A percentile compares a stretch with the other conserved stretches of the same genome.
phyloP scores from a whole-genome alignment of 2,888 invertebrate species.

The Ametastegia equiseti region DNA sequence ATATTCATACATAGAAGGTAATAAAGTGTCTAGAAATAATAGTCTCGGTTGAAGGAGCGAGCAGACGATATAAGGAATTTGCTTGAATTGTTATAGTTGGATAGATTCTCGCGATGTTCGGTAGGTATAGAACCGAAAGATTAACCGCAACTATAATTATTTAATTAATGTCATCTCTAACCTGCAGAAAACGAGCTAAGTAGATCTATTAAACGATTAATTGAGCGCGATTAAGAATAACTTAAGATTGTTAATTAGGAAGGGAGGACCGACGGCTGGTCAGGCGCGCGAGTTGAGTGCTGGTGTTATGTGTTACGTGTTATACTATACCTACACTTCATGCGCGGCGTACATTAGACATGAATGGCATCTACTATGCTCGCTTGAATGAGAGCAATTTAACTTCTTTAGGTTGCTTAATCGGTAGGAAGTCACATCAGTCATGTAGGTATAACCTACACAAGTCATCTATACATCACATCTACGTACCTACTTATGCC shows the following conservation, averaged over 20 bases:
- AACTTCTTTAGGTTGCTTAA: constrained; percentile 76
- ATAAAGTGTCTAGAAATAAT: constrained; percentile 23
- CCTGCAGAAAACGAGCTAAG: constrained; percentile 30
- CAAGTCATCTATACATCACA: constrained; percentile 46
- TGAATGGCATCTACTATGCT: constrained; percentile 76
- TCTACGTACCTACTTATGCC: constrained; percentile 44
- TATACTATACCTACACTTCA: constrained; percentile 75
- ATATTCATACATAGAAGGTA: background rate
- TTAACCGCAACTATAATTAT: background rate
- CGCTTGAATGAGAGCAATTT: constrained; percentile 76
- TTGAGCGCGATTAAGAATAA: constrained; percentile 49
- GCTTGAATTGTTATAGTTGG: background rate
- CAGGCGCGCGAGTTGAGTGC: constrained; percentile 62
- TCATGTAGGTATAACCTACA: constrained; percentile 60
- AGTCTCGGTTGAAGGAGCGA: background rate
- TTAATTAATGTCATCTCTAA: constrained; percentile 12
- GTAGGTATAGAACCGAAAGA: background rate
- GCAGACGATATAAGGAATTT: background rate
- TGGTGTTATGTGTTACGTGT: constrained; percentile 63
- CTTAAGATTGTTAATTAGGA: constrained; percentile 50
- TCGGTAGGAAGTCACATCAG: constrained; percentile 76
- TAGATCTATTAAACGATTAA: constrained; percentile 46
- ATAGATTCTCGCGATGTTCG: background rate
- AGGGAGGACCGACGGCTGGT: constrained; percentile 55
- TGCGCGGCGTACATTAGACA: constrained; percentile 76